phyloP scores from a whole-genome alignment of 2,888 invertebrate species.

The Microplitis manilae region DNA sequence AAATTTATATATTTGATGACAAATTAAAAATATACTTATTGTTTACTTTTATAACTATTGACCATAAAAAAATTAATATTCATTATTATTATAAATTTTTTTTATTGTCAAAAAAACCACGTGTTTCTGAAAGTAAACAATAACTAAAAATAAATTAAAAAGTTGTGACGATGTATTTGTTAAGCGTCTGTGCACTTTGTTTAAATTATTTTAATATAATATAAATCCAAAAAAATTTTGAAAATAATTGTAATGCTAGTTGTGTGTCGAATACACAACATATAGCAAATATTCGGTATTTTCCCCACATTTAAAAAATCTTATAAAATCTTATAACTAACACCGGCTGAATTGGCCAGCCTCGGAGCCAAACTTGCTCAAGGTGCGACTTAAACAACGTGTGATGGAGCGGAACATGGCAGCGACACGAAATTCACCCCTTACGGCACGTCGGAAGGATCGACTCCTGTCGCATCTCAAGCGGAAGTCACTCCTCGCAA shows the following conservation, averaged over 20 bases:
- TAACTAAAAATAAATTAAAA: background rate
- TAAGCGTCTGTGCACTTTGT: conserved; percentile 23
- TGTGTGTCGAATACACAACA: conserved; percentile 33
- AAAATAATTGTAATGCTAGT: background rate
- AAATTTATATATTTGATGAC: no score
- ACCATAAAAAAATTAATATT: no score
- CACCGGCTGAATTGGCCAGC: conserved; percentile 77
- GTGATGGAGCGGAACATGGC: conserved; percentile 86
- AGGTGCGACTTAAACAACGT: conserved; percentile 93
- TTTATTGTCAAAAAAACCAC: no score
- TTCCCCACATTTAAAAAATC: conserved; percentile 44
- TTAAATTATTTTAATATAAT: conserved; percentile 7
- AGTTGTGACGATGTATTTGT: conserved; percentile 45
- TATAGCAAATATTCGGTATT: conserved; percentile 43
- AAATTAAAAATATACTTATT: no score
- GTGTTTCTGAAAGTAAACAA: background rate
- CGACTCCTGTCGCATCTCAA: conserved; percentile 82
- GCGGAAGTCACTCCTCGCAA: conserved; percentile 80
- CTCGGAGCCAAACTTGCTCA: conserved; percentile 97
- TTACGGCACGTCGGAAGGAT: conserved; percentile 86
- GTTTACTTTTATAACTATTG: no score
- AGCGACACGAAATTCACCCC: conserved; percentile 85
- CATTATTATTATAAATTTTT: no score
- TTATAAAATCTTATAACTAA: conserved; percentile 66
- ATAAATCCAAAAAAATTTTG: conserved; percentile 3